Evolutionary conservation across 2,888 invertebrate species (phyloP).

Genomic region (Drosophila meridionalis): DNA sequence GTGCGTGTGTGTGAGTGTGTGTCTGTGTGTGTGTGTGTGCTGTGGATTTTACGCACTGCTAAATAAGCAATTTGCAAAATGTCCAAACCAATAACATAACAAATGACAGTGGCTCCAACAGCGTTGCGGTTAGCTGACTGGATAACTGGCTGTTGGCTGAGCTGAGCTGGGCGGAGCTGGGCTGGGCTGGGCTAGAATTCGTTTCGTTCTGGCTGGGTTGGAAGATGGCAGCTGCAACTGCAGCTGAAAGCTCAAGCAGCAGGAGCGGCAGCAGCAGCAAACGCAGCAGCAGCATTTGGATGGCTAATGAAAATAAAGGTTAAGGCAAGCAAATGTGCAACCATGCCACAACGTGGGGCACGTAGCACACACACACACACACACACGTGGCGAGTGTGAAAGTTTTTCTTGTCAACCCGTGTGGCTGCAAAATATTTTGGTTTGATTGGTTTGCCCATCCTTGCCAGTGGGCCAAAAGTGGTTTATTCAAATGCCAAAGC

Average conservation of each 20-base stretch:
- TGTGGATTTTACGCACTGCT: conserved; percentile 83
- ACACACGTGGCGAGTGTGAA: conserved; percentile 44
- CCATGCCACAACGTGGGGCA: conserved; percentile 32
- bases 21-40: conserved; percentile 21
- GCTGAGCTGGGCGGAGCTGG: background rate
- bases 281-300: conserved; percentile 12
- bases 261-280: conserved; percentile 3
- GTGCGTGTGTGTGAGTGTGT: background rate
- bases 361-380: conserved; percentile 1
- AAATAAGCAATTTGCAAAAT: conserved; percentile 85
- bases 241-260: conserved; percentile 22
- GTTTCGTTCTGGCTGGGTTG: conserved; percentile 25
- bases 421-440: conserved; percentile 45
- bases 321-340: conserved; percentile 39
- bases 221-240: conserved; percentile 32
- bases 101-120: conserved; percentile 73
- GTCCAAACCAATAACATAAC: conserved; percentile 84
- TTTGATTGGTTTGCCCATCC: conserved; percentile 41
- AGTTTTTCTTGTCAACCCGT: conserved; percentile 49
- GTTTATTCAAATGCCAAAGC: conserved; percentile 58
- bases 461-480: conserved; percentile 15
- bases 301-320: conserved; percentile 70
- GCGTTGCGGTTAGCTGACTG: conserved; percentile 60
- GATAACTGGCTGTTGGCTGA: conserved; percentile 45
- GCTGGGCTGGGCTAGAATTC: conserved; percentile 1